These are phyloP conservation scores for Pollenia amentaria DNA, from an alignment of 2,888 invertebrate species.

Conservation along the genomic window DNA sequence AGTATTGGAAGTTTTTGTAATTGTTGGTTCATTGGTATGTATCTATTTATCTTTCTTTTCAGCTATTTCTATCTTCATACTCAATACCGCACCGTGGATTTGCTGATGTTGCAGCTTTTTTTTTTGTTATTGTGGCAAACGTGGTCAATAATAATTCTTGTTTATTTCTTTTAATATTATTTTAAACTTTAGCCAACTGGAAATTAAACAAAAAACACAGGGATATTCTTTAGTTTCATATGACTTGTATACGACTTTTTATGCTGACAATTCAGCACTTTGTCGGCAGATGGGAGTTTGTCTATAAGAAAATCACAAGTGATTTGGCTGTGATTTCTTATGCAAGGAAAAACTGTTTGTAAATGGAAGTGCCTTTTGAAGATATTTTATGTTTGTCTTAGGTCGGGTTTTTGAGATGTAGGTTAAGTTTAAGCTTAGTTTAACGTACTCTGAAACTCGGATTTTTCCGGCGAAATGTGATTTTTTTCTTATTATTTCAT, in stretches of 20 bases:
- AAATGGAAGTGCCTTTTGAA: too few relatives aligned
- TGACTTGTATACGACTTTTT: neutral
- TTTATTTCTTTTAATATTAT: constrained; percentile 43
- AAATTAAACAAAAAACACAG: constrained; percentile 18
- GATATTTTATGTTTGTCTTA: too few relatives aligned
- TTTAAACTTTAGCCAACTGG: constrained; percentile 18
- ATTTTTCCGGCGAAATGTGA: too few relatives aligned
- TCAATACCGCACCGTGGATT: constrained; percentile 58
- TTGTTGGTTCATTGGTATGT: constrained; percentile 59
- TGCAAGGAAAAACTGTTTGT: too few relatives aligned
- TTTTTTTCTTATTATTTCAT: too few relatives aligned
- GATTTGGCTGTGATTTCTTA: too few relatives aligned
- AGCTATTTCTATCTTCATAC: constrained; percentile 68
- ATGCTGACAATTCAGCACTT: constrained; percentile 14
- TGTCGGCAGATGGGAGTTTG: neutral
- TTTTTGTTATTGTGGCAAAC: constrained; percentile 78
- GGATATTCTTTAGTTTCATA: neutral
- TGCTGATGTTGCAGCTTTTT: constrained; percentile 52
- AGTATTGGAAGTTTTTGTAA: constrained; percentile 40
- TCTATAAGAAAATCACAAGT: too few relatives aligned
- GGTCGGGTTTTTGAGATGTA: too few relatives aligned
- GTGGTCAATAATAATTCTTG: constrained; percentile 81
- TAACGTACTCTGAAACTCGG: too few relatives aligned
- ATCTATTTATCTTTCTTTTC: constrained; percentile 72
- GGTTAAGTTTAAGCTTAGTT: too few relatives aligned